Evolutionary conservation across 2,113 vertebrate genomes (phyloP).

Genomic region (Pelecanus crispus): DNA sequence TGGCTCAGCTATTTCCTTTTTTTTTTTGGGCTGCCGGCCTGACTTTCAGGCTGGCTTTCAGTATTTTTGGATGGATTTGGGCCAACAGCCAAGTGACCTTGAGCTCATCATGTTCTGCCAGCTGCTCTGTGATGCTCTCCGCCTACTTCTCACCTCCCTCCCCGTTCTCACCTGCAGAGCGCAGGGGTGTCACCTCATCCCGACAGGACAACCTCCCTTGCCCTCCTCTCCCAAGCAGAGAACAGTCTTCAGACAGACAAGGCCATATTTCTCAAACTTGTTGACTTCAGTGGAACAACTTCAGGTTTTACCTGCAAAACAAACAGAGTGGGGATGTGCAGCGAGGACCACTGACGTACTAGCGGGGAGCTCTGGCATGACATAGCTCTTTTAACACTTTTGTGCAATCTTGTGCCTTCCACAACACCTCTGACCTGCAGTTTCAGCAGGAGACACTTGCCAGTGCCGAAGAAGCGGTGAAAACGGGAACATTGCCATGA

Average conservation of each 20-base stretch:
- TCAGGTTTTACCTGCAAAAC: background rate
- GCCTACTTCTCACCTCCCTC: background rate
- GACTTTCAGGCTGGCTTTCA: background rate
- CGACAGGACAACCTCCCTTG: background rate
- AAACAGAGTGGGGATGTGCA: background rate
- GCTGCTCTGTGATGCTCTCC: background rate
- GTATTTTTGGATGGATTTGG: background rate
- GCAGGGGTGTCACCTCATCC: background rate
- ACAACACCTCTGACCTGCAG: background rate
- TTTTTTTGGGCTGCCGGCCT: background rate
- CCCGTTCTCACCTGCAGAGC: background rate
- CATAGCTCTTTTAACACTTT: rapidly evolving
- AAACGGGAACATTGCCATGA: background rate
- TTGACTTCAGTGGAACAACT: background rate
- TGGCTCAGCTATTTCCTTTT: background rate
- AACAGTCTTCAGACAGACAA: background rate
- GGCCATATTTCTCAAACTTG: background rate
- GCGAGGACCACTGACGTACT: rapidly evolving
- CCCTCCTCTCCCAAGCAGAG: background rate
- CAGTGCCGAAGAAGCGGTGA: background rate
- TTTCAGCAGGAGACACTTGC: background rate
- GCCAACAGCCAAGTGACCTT: slow-evolving; percentile 32
- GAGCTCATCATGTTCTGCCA: slow-evolving; percentile 14
- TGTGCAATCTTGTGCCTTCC: background rate
- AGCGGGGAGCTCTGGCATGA: background rate